Percentiles rank a stretch among this genome's conserved stretches.
Conservation (phyloP, 2,797 vertebrate genomes). For the Tenualosa ilisha region DNA sequence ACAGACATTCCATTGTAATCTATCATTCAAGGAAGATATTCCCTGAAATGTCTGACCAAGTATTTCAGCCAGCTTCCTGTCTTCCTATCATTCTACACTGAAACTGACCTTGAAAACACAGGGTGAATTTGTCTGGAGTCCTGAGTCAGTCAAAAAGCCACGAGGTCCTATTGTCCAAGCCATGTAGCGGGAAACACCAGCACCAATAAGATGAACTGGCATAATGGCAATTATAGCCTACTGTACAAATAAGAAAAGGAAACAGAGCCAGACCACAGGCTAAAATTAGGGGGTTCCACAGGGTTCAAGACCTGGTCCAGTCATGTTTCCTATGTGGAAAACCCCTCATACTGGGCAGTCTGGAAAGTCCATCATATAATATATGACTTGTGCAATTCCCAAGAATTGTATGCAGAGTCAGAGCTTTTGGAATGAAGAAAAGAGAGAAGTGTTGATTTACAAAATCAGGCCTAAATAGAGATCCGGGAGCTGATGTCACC, state of each 20-base stretch:
- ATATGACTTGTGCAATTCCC: neutral
- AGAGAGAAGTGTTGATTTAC: neutral
- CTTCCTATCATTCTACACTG: neutral
- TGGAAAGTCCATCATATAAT: neutral
- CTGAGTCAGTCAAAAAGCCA: neutral
- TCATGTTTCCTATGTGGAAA: neutral
- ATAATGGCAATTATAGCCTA: neutral
- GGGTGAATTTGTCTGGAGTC: neutral
- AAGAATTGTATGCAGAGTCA: neutral
- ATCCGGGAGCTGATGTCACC: no score
- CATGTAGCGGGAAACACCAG: conserved; percentile 1
- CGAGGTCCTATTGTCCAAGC: neutral
- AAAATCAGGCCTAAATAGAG: neutral
- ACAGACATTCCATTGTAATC: neutral
- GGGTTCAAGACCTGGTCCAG: neutral
- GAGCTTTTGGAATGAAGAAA: neutral
- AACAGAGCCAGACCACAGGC: neutral
- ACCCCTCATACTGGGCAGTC: neutral
- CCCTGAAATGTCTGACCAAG: neutral
- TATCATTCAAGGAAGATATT: neutral
- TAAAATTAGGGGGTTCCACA: conserved; percentile 12
- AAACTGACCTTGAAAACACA: conserved; percentile 11
- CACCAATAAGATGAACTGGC: neutral
- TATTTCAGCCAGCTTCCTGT: neutral
- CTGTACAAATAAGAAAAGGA: neutral